Evolutionary conservation across 2,797 vertebrate species (phyloP).

Genomic region (Salmo trutta): DNA sequence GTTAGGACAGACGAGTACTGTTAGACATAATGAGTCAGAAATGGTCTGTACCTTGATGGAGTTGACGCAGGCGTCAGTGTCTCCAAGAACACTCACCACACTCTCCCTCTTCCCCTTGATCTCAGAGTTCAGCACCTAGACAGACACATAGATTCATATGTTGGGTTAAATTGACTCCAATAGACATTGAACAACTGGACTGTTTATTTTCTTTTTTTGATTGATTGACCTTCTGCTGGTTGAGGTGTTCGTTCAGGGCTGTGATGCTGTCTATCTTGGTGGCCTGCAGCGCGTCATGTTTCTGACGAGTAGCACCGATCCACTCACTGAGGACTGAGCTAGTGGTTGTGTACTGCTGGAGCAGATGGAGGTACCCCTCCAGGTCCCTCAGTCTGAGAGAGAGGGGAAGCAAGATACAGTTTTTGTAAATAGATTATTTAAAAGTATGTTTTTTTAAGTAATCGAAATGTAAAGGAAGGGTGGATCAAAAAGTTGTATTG

Average conservation of each 20-base stretch:
- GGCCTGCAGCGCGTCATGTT: conserved; percentile 83
- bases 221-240: conserved; percentile 82
- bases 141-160: conserved; percentile 13
- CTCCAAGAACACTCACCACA: conserved; percentile 86
- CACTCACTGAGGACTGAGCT: conserved; percentile 82
- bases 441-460: too few species aligned
- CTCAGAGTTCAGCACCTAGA: conserved; percentile 78
- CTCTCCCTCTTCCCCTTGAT: conserved; percentile 86
- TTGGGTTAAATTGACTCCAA: background rate
- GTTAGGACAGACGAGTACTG: too few species aligned
- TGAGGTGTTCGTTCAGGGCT: conserved; percentile 77
- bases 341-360: conserved; percentile 83
- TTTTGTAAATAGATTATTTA: too few species aligned
- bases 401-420: too few species aligned
- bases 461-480: background rate
- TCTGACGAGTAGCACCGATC: conserved; percentile 82
- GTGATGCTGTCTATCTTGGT: conserved; percentile 78
- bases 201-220: background rate
- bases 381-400: conserved; percentile 83
- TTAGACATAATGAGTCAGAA: background rate
- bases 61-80: conserved; percentile 83
- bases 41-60: conserved; percentile 83
- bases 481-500: background rate
- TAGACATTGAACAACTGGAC: background rate
- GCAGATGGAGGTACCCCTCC: conserved; percentile 84